Evolutionary conservation across 1,140 invertebrate genomes (phyloP).

Genomic region (Diachasmimorpha longicaudata): DNA sequence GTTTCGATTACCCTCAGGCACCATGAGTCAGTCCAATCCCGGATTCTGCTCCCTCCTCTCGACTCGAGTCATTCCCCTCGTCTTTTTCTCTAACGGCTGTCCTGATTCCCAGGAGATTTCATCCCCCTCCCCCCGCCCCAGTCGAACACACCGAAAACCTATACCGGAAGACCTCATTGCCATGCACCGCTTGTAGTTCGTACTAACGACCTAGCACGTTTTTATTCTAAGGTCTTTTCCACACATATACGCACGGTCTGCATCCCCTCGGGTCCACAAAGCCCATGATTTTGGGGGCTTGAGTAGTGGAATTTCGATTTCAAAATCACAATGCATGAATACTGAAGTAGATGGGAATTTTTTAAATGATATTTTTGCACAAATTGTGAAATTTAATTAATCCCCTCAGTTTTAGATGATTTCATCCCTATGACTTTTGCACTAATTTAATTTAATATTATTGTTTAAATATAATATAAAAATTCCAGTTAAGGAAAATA

Average conservation of each 20-base stretch:
- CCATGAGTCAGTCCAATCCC: conserved; percentile 53
- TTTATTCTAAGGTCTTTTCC: conserved; percentile 29
- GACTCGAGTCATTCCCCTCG: conserved; percentile 24
- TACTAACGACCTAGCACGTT: conserved; percentile 57
- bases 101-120: conserved; percentile 57
- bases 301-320: not conserved
- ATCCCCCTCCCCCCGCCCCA: no score
- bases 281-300: not conserved
- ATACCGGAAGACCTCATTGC: conserved; percentile 48
- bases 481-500: no score
- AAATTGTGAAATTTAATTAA: not conserved
- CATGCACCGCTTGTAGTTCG: conserved; percentile 56
- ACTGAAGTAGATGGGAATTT: not conserved
- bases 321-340: not conserved
- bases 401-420: not conserved
- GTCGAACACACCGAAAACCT: not conserved
- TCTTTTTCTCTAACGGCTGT: conserved; percentile 49
- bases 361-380: no score
- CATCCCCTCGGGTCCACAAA: not conserved
- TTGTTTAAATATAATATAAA: no score
- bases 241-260: not conserved
- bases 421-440: not conserved
- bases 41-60: not conserved
- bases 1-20: conserved; percentile 54
- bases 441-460: no score